A percentile compares a stretch with the other conserved stretches of the same genome.
phyloP scores from a whole-genome alignment of 2,113 vertebrate species.

The Oxyura jamaicensis region DNA sequence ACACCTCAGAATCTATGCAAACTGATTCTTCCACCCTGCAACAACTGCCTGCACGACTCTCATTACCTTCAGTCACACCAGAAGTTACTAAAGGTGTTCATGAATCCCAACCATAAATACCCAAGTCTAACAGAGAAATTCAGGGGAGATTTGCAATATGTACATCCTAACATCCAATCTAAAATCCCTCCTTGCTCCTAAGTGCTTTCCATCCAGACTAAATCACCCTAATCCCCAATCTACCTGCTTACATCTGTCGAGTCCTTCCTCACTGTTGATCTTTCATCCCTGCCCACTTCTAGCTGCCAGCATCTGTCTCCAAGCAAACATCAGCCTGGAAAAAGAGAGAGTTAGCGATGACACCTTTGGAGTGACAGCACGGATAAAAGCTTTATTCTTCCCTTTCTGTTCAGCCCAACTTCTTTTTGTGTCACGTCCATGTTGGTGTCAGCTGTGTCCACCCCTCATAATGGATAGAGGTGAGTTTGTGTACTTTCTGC shows the following conservation, averaged over 20 bases:
- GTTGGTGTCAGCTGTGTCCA: not conserved
- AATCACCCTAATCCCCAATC: slow-evolving; percentile 25
- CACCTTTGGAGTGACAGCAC: not conserved
- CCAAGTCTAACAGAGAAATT: not conserved
- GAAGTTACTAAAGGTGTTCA: not conserved
- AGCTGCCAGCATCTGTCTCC: not conserved
- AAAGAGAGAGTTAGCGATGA: not conserved
- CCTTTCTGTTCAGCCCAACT: not conserved
- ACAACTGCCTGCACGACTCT: not conserved
- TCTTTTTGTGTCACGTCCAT: not conserved
- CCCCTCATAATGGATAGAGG: not conserved
- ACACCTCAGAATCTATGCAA: not conserved
- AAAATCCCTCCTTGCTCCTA: not conserved
- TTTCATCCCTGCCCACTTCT: slow-evolving; percentile 28
- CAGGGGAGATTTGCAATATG: accelerated
- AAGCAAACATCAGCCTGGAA: not conserved
- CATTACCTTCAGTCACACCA: not conserved
- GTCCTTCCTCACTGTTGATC: not conserved
- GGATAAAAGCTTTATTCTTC: not conserved
- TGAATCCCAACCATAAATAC: not conserved
- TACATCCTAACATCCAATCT: not conserved
- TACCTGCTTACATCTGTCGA: slow-evolving; percentile 7
- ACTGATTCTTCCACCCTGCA: not conserved
- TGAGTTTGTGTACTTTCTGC: not conserved
- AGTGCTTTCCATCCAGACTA: not conserved